Evolutionary conservation across 2,888 invertebrate species (phyloP).

Genomic region (Alsophila aescularia): DNA sequence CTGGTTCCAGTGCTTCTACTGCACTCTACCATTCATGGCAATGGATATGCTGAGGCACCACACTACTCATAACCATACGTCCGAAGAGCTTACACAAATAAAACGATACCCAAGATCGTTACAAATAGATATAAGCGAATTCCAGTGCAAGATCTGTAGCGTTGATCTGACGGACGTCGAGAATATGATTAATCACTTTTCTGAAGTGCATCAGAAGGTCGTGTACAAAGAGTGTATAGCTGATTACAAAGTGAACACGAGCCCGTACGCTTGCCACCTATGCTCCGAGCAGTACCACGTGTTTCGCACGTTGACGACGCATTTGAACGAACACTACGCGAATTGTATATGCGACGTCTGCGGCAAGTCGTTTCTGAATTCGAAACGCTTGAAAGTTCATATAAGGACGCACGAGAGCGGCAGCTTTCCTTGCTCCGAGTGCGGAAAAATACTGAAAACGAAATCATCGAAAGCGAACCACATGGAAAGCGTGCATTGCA

Average conservation of each 20-base stretch:
- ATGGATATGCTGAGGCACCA: conserved; percentile 60
- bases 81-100: conserved; percentile 61
- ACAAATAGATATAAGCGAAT: conserved; percentile 71
- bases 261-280: conserved; percentile 67
- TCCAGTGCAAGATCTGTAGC: conserved; percentile 65
- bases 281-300: conserved; percentile 68
- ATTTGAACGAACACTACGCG: conserved; percentile 79
- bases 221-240: conserved; percentile 73
- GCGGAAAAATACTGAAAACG: conserved; percentile 68
- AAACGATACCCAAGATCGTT: conserved; percentile 71
- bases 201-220: conserved; percentile 56
- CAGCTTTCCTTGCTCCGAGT: conserved; percentile 60
- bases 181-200: conserved; percentile 61
- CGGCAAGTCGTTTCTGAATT: conserved; percentile 78
- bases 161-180: conserved; percentile 60
- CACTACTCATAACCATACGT: conserved; percentile 48
- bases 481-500: conserved; percentile 70
- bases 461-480: conserved; percentile 69
- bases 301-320: conserved; percentile 69
- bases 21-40: conserved; percentile 67
- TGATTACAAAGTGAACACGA: conserved; percentile 67
- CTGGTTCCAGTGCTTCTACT: conserved; percentile 78
- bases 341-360: conserved; percentile 80
- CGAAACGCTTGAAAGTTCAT: conserved; percentile 77
- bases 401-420: conserved; percentile 77